Base-by-base conservation (phyloP, 2,113 vertebrate genomes). In the Oophaga pumilio region DNA sequence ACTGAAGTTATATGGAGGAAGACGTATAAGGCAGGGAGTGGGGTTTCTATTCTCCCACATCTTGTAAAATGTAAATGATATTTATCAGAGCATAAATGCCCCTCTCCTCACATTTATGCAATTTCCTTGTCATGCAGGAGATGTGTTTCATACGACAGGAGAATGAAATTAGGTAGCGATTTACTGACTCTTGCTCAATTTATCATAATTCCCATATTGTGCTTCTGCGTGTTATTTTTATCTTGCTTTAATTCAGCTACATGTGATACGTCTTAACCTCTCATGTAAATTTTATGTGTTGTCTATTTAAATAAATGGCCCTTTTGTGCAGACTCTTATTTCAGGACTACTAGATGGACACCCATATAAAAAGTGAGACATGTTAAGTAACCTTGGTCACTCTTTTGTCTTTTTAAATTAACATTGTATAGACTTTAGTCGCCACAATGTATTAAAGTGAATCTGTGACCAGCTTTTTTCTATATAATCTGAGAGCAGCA, bases 191-290 rank as follows among this genome's bases (percentile, higher is more conserved):
- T 52, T 33, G 84, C 73, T 76, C 73, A 66, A 64, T 85, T 85
- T 77, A 85, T 85, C 84, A 85, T 76, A 85, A 85, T 85, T 85
- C 56, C 62, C 56, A 77, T 76, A 76, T 85, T 76, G 52, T 77
- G 80, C 73, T 50, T 60, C 43, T 85, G n/a, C 28, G 60, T 64
- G 57, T 85, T 85, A 85, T 52, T 76, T 76, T 76, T 85, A 85
- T 77, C 43, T 11, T 57, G 14, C 73, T 76, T 84, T 62, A 85
- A 85, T 56, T 57, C 53, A n/a, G 28, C 17, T 64, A 50, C 57
- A 62, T 74, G 50, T 50, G 53, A 76, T 11, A 8, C 24, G 24
- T 64, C 49, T 18, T 76, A 11, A 64, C 28, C 33, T 18, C 17
- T 60, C 22, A 53, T 50, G 43, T 64, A n/a, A 59, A 73, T 76